Evolutionary conservation across 1,140 invertebrate genomes (phyloP).

Genomic region (Polypedilum vanderplanki): DNA sequence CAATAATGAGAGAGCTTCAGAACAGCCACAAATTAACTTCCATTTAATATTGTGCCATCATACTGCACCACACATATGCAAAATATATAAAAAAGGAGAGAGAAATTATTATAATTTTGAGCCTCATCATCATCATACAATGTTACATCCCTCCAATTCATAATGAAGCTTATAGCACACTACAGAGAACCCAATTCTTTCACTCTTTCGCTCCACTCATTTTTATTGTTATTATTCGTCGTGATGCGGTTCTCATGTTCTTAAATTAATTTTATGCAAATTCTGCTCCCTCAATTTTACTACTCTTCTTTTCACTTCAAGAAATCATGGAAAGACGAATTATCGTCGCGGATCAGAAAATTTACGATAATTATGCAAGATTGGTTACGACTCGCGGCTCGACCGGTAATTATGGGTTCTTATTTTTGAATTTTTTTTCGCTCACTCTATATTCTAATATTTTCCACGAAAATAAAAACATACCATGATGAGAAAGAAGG

Average conservation of each 20-base stretch:
- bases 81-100: neutral
- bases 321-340: neutral
- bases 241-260: neutral
- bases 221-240: neutral
- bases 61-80: slow-evolving; percentile 26
- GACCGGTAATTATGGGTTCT: neutral
- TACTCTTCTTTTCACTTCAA: neutral
- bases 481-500: too few species aligned
- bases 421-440: slow-evolving; percentile 15
- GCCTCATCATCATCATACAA: slow-evolving; percentile 24
- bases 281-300: slow-evolving; percentile 14
- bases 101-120: slow-evolving; percentile 27
- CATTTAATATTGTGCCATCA: slow-evolving; percentile 26
- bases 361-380: slow-evolving; percentile 9
- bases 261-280: slow-evolving; percentile 28
- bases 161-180: neutral
- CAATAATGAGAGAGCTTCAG: slow-evolving; percentile 10
- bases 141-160: slow-evolving; percentile 12
- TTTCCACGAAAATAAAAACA: too few species aligned
- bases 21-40: slow-evolving; percentile 25
- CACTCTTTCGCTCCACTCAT: too few species aligned
- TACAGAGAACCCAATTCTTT: too few species aligned
- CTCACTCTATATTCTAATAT: neutral
- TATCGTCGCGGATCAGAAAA: slow-evolving; percentile 12
- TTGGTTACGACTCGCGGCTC: neutral